These are phyloP conservation scores for Drosophila mimica DNA, from an alignment of 2,888 invertebrate genomes.

Conservation along the genomic window DNA sequence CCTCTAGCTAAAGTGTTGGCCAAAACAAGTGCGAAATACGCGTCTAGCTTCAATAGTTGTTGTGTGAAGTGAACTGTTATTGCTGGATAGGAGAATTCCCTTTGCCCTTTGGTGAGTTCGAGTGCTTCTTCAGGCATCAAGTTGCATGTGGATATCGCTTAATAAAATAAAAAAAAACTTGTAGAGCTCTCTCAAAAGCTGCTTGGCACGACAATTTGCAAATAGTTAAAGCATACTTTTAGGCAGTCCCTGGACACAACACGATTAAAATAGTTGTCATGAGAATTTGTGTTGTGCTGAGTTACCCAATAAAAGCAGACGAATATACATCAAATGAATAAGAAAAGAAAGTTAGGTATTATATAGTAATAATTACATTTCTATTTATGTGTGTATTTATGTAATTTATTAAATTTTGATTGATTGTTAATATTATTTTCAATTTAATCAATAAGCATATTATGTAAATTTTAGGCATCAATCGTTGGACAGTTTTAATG, in stretches of 20 bases:
- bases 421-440: background rate
- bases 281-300: background rate
- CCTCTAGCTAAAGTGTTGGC: constrained; percentile 16
- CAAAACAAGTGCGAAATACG: constrained; percentile 29
- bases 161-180: constrained; percentile 17
- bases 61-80: background rate
- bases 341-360: background rate
- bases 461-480: background rate
- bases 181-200: constrained; percentile 36
- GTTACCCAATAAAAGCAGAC: background rate
- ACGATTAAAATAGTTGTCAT: background rate
- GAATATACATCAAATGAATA: background rate
- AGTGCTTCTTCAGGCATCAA: constrained; percentile 7
- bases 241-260: constrained; percentile 32
- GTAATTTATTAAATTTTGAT: background rate
- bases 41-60: constrained; percentile 49
- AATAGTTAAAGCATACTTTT: constrained; percentile 55
- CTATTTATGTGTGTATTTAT: background rate
- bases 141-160: constrained; percentile 50
- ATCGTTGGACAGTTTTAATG: background rate
- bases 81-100: background rate
- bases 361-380: background rate
- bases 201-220: constrained; percentile 52
- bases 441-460: background rate
- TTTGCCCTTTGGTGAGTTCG: background rate